These are phyloP conservation scores for Embidobia sp. DNA, from an alignment of 2,888 invertebrate genomes.

Conservation along the genomic window DNA sequence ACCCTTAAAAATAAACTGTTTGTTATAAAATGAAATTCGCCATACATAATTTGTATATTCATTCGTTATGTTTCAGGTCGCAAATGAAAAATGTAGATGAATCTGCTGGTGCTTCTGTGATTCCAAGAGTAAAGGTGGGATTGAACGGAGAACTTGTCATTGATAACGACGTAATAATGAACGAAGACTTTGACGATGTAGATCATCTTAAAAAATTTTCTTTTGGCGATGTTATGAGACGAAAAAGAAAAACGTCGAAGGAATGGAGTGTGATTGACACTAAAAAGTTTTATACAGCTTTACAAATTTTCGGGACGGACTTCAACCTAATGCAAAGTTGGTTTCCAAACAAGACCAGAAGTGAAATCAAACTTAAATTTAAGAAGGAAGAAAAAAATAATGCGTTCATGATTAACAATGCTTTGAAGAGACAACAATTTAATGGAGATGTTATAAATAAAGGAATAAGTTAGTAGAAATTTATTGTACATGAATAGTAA, in stretches of 20 bases:
- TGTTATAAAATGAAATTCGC: no score
- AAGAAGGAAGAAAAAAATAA: conserved; percentile 36
- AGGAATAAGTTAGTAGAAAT: conserved; percentile 28
- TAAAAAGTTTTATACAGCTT: conserved; percentile 24
- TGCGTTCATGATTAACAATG: neutral
- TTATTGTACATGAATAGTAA: no score
- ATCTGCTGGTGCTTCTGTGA: neutral
- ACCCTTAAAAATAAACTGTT: no score
- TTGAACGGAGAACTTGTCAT: conserved; percentile 26
- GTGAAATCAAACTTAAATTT: conserved; percentile 30
- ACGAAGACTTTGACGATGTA: neutral
- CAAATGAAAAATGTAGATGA: no score
- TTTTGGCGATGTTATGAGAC: neutral
- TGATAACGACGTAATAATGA: conserved; percentile 2
- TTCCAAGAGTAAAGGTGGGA: conserved; percentile 35
- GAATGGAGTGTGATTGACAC: conserved; percentile 14
- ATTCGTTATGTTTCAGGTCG: no score
- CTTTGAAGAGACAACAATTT: conserved; percentile 26
- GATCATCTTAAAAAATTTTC: neutral
- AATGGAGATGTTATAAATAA: conserved; percentile 16
- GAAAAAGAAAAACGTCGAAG: neutral
- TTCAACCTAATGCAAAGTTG: conserved; percentile 42
- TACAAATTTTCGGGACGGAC: conserved; percentile 40
- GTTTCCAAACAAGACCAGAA: conserved; percentile 38
- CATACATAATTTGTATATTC: no score